Evolutionary conservation across 2,888 invertebrate species (phyloP).

Genomic region (Bugulina stolonifera): DNA sequence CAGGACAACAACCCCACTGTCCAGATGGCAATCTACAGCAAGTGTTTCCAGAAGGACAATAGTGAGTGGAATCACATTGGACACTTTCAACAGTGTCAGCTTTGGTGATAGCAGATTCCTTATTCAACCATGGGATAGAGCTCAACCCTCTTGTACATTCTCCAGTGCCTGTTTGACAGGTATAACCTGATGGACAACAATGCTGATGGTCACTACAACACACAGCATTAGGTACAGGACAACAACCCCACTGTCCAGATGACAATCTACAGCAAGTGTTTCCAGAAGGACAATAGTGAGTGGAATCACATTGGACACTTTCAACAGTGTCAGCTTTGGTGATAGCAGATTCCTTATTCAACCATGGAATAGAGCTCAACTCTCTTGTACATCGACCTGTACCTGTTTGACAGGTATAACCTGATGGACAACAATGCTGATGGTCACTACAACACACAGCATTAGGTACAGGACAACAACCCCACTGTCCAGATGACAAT

Average conservation of each 20-base stretch:
- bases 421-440: slow-evolving; percentile 36
- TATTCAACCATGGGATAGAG: slow-evolving; percentile 2
- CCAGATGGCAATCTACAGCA: slow-evolving; percentile 39
- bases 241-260: slow-evolving; percentile 41
- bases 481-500: slow-evolving; percentile 29
- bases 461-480: slow-evolving; percentile 33
- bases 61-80: slow-evolving; percentile 23
- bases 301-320: slow-evolving; percentile 20
- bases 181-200: slow-evolving; percentile 35
- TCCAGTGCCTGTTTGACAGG: slow-evolving; percentile 42
- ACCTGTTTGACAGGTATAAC: slow-evolving; percentile 32
- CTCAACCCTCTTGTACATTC: slow-evolving; percentile 27
- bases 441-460: slow-evolving; percentile 37
- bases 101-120: slow-evolving; percentile 17
- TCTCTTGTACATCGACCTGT: slow-evolving; percentile 33
- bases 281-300: slow-evolving; percentile 33
- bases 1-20: slow-evolving; percentile 46
- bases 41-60: slow-evolving; percentile 36
- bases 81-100: background rate
- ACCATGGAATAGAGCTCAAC: background rate
- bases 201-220: slow-evolving; percentile 38
- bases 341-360: slow-evolving; percentile 6
- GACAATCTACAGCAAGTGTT: slow-evolving; percentile 41
- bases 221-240: slow-evolving; percentile 38
- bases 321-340: background rate